Conservation (phyloP, 1,140 invertebrate genomes). For the Drosophila bifasciata region DNA sequence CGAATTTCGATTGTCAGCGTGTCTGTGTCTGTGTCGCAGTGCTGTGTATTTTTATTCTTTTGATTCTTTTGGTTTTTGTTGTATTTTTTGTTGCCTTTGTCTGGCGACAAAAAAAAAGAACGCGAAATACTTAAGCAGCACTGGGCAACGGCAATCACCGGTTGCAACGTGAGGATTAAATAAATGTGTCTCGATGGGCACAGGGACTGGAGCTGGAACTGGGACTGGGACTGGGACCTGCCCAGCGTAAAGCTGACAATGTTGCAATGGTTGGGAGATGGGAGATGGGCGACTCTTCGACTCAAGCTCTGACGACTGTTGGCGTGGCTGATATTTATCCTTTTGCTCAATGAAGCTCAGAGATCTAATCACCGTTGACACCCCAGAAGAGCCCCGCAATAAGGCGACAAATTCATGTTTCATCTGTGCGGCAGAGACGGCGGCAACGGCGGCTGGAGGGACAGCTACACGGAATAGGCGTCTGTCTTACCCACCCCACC, state of each 20-base stretch:
- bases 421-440: constrained; percentile 9
- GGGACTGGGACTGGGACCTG: too few relatives aligned
- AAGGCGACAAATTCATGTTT: constrained; percentile 67
- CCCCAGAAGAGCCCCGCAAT: constrained; percentile 43
- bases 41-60: constrained; percentile 23
- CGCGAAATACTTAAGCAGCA: constrained; percentile 59
- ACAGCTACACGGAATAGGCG: too few relatives aligned
- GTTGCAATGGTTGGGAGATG: neutral
- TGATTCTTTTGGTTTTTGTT: constrained; percentile 13
- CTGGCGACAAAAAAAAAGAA: constrained; percentile 17
- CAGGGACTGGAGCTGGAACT: constrained; percentile 5
- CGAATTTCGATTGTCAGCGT: constrained; percentile 79
- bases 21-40: constrained; percentile 72
- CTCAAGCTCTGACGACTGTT: constrained; percentile 5
- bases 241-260: constrained; percentile 20
- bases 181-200: constrained; percentile 73
- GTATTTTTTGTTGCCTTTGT: constrained; percentile 51
- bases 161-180: constrained; percentile 73
- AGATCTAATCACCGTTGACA: constrained; percentile 74
- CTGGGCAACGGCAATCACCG: constrained; percentile 50
- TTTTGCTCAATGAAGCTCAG: constrained; percentile 59
- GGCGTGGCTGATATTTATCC: constrained; percentile 11
- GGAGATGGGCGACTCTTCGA: too few relatives aligned
- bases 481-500: too few relatives aligned
- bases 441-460: too few relatives aligned